These are phyloP conservation scores for Typhlomys cinereus DNA, from an alignment of 2,113 vertebrate genomes.

Conservation along the genomic window DNA sequence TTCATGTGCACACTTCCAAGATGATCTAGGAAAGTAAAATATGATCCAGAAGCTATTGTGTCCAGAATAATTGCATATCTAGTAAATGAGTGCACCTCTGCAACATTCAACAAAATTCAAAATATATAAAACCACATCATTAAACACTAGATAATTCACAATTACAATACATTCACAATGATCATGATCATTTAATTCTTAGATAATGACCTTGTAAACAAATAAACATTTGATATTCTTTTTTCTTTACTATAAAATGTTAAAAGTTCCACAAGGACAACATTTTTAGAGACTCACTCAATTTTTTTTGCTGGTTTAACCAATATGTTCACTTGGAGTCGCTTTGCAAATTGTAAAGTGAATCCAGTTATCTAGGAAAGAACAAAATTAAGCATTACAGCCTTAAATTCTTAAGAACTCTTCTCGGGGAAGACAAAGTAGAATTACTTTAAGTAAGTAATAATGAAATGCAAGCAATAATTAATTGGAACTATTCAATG, in stretches of 20 bases:
- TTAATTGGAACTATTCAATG: neutral
- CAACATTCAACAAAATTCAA: neutral
- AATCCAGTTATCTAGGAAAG: conserved; percentile 92
- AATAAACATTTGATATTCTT: neutral
- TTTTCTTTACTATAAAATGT: neutral
- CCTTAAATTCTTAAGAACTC: neutral
- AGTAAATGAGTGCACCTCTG: neutral
- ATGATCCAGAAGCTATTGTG: neutral
- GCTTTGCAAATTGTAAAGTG: conserved; percentile 94
- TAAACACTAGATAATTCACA: neutral
- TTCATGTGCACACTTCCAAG: neutral
- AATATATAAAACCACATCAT: neutral
- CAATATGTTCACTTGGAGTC: conserved; percentile 93
- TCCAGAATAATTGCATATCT: neutral
- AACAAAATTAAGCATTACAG: conserved; percentile 37
- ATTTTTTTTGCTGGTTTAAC: conserved; percentile 87
- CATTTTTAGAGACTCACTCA: conserved; percentile 85
- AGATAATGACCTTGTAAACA: neutral
- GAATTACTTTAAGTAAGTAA: no score
- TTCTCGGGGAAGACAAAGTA: no score
- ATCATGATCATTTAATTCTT: neutral
- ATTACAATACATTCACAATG: neutral
- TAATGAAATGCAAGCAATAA: neutral
- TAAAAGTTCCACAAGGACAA: neutral
- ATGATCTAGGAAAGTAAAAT: neutral